phyloP scores from a whole-genome alignment of 2,888 invertebrate genomes.

The Pollenia angustigena region DNA sequence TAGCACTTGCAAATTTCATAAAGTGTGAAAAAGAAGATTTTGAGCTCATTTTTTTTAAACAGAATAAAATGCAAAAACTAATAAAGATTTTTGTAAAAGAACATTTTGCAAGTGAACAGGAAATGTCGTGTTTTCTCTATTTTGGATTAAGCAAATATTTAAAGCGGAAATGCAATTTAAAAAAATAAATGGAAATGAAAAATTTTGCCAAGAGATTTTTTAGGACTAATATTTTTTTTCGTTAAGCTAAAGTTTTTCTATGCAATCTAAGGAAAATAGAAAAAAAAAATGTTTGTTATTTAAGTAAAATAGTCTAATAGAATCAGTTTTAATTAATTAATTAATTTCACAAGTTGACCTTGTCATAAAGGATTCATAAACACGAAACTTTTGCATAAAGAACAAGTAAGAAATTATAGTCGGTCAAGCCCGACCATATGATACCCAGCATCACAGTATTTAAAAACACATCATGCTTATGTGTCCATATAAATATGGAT shows the following conservation, averaged over 20 bases:
- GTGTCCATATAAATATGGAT: too few relatives aligned
- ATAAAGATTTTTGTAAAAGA: background rate
- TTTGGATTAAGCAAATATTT: slow-evolving; percentile 8
- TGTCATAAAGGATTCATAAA: background rate
- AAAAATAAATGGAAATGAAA: background rate
- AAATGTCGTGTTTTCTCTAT: slow-evolving; percentile 58
- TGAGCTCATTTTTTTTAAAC: background rate
- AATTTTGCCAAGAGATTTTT: background rate
- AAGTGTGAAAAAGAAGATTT: slow-evolving; percentile 43
- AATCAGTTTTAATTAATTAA: too few relatives aligned
- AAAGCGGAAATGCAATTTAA: slow-evolving; percentile 35
- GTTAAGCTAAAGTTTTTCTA: too few relatives aligned
- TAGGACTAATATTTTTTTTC: too few relatives aligned
- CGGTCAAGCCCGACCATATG: too few relatives aligned
- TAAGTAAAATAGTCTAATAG: too few relatives aligned
- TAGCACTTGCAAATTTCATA: slow-evolving; percentile 19
- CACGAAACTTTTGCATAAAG: too few relatives aligned
- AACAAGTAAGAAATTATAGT: too few relatives aligned
- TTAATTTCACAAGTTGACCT: background rate
- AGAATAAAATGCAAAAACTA: background rate
- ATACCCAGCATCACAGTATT: too few relatives aligned
- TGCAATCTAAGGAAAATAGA: too few relatives aligned
- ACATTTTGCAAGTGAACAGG: slow-evolving; percentile 49
- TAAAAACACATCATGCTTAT: too few relatives aligned
- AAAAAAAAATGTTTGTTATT: too few relatives aligned